Base-by-base conservation (phyloP, 1,140 invertebrate genomes). In the Cydia splendana region DNA sequence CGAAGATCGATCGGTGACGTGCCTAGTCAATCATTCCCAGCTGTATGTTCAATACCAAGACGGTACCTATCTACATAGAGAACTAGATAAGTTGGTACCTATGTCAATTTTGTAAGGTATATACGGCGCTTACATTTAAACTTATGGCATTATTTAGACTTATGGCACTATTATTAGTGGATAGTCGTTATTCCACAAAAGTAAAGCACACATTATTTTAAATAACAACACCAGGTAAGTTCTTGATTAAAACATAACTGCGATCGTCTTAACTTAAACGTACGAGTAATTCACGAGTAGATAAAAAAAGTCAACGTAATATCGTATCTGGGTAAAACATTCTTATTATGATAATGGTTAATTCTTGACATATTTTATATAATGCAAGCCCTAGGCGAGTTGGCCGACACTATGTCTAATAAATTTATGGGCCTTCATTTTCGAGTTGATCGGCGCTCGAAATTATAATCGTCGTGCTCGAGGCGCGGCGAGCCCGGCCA, bases 321-420 rank as follows among this genome's bases (percentile, higher is more conserved):
- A 13, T 62, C 57, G 85, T 82, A 82, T 82, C 86, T 76, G 79
- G 83, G 84, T 88, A 87, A 87, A 88, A 85, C 85, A 86, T 86
- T 88, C 85, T 85, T 79, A 82, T 83, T 88, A 89, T 88, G 86
- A 90, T 93, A 92, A 91, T 91, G 89, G 82, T 90, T 91, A 88
- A 91, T 92, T 91, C 91, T 89, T 93, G 91, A 93, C 90, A 93
- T 93, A 88, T 93, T 93, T 91, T 90, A 87, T 92, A 87, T 93
- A 93, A 93, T 92, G 85, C 87, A 82, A 81, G 88, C 91, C 89
- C 71, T 81, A 77, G 90, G 91, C 89, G 76, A 84, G 75, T 78
- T 78, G 83, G 84, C 91, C 90, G 90, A 93, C 91, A 91, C 89
- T 91, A 91, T 91, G 90, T 92, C 91, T 92, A 91, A 93, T 92